A percentile compares a stretch with the other conserved stretches of the same genome.
Evolutionary conservation across 2,113 vertebrate species (phyloP).

Genomic region (Rhegmatorhina hoffmannsi): DNA sequence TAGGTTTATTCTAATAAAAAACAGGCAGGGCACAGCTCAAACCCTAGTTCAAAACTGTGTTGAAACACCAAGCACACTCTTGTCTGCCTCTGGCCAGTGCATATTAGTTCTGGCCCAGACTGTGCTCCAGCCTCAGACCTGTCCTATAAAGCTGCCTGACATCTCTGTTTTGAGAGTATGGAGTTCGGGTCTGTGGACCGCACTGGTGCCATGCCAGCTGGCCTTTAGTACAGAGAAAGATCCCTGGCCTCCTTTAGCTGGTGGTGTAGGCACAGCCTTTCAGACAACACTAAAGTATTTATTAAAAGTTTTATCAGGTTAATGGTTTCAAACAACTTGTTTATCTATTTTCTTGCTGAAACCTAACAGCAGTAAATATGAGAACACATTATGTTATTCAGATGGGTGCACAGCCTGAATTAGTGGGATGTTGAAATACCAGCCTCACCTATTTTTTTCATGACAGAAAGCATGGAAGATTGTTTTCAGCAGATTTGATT

Average conservation of each 20-base stretch:
- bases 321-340: not conserved
- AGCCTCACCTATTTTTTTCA: not conserved
- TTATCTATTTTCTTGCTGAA: not conserved
- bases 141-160: not conserved
- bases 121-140: not conserved
- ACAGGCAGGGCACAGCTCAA: not conserved
- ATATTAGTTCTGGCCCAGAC: not conserved
- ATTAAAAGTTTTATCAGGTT: not conserved
- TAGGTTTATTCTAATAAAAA: not conserved
- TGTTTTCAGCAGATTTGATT: not conserved
- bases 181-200: accelerated
- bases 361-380: not conserved
- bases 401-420: not conserved
- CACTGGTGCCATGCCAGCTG: not conserved
- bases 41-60: not conserved
- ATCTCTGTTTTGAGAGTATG: not conserved
- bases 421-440: not conserved
- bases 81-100: accelerated
- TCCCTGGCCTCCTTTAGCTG: not conserved
- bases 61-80: not conserved
- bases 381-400: not conserved
- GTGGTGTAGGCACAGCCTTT: not conserved
- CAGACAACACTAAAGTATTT: not conserved
- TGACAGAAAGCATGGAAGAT: not conserved
- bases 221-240: not conserved